phyloP scores from a whole-genome alignment of 2,888 invertebrate genomes.

The Drosophila dives region DNA sequence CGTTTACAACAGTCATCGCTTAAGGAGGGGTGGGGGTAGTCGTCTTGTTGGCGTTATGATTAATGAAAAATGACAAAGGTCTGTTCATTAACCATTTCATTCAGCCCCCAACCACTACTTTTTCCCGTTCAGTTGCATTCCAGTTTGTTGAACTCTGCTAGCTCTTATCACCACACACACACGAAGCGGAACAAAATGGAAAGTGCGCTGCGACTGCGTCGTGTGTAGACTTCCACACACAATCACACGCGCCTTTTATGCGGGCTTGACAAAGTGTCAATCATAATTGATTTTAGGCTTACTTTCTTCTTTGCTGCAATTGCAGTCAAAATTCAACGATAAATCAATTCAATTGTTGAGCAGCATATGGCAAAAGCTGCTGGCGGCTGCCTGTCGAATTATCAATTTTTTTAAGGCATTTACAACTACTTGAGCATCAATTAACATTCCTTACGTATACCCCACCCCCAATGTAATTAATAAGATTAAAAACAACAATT shows the following conservation, averaged over 20 bases:
- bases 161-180: conserved; percentile 52
- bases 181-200: conserved; percentile 67
- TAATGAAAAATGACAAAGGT: conserved; percentile 80
- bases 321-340: conserved; percentile 51
- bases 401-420: conserved; percentile 35
- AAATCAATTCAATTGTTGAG: conserved; percentile 59
- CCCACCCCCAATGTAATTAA: conserved; percentile 66
- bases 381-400: conserved; percentile 40
- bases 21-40: neutral
- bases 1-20: conserved; percentile 52
- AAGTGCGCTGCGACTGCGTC: conserved; percentile 54
- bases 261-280: conserved; percentile 68
- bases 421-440: conserved; percentile 64
- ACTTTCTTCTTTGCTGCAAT: conserved; percentile 51
- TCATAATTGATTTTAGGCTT: conserved; percentile 66
- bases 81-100: conserved; percentile 18
- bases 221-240: conserved; percentile 6
- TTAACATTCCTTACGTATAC: conserved; percentile 62
- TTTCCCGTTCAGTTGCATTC: conserved; percentile 6
- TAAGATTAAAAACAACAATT: conserved; percentile 80
- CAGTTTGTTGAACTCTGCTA: conserved; percentile 75
- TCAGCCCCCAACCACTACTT: neutral
- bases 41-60: conserved; percentile 55
- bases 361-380: conserved; percentile 62
- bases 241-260: conserved; percentile 12